Evolutionary conservation across 2,113 vertebrate species (phyloP).

Genomic region (Nymphicus hollandicus): DNA sequence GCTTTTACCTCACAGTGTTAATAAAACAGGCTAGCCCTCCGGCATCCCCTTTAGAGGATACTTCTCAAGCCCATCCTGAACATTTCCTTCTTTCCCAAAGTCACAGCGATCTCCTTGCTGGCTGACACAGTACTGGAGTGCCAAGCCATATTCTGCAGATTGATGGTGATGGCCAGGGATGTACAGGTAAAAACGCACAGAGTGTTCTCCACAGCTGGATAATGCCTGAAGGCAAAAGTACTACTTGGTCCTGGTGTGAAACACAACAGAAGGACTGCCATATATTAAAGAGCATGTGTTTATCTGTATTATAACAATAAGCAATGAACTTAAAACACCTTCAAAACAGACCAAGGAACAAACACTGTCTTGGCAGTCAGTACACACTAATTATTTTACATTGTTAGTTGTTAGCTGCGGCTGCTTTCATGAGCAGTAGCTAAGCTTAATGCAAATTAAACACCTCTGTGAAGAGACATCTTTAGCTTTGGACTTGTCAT

Average conservation of each 20-base stretch:
- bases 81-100: background rate
- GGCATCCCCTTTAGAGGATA: background rate
- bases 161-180: background rate
- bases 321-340: background rate
- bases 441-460: background rate
- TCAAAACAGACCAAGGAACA: constrained; percentile 6
- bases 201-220: background rate
- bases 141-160: background rate
- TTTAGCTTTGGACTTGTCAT: background rate
- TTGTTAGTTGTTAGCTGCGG: background rate
- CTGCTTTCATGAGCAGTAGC: background rate
- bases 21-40: background rate
- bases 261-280: background rate
- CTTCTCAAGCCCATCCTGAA: background rate
- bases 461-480: background rate
- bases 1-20: background rate
- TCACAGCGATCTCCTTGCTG: background rate
- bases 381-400: background rate
- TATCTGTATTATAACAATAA: background rate
- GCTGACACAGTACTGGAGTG: background rate
- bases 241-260: background rate
- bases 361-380: constrained; percentile 9
- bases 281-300: background rate
- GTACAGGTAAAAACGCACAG: background rate
- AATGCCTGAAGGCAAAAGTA: background rate